phyloP scores from a whole-genome alignment of 2,888 invertebrate genomes.

The Byasa hedistus region DNA sequence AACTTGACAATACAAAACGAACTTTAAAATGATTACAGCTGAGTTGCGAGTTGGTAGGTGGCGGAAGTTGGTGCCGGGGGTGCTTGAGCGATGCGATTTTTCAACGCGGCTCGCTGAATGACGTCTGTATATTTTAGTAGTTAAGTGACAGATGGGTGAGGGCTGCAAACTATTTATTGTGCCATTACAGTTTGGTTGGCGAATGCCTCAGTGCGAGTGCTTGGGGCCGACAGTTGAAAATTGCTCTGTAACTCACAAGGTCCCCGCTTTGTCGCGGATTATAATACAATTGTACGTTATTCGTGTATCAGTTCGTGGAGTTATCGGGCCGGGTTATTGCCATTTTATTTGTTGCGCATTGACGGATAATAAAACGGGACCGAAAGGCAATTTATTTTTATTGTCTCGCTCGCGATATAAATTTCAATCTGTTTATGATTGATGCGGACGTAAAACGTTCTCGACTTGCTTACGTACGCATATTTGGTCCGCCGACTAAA shows the following conservation, averaged over 20 bases:
- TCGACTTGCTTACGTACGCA: conserved; percentile 36
- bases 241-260: conserved; percentile 53
- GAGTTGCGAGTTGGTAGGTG: conserved; percentile 33
- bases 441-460: conserved; percentile 49
- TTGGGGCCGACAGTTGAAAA: conserved; percentile 71
- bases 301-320: conserved; percentile 44
- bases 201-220: conserved; percentile 57
- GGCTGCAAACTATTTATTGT: conserved; percentile 78
- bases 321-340: conserved; percentile 47
- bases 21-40: conserved; percentile 44
- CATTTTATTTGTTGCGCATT: conserved; percentile 64
- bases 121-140: conserved; percentile 79
- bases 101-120: conserved; percentile 70
- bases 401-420: conserved; percentile 61
- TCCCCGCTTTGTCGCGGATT: conserved; percentile 50
- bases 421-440: conserved; percentile 74
- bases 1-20: conserved; percentile 46
- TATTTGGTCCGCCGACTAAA: neutral
- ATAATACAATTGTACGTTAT: conserved; percentile 47
- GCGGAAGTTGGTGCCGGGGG: conserved; percentile 51
- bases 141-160: conserved; percentile 78
- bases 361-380: conserved; percentile 60
- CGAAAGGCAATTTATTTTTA: conserved; percentile 65
- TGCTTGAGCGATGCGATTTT: conserved; percentile 68
- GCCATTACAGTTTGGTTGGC: conserved; percentile 71